Evolutionary conservation across 2,797 vertebrate genomes (phyloP).

Genomic region (Enteromius radiatus): DNA sequence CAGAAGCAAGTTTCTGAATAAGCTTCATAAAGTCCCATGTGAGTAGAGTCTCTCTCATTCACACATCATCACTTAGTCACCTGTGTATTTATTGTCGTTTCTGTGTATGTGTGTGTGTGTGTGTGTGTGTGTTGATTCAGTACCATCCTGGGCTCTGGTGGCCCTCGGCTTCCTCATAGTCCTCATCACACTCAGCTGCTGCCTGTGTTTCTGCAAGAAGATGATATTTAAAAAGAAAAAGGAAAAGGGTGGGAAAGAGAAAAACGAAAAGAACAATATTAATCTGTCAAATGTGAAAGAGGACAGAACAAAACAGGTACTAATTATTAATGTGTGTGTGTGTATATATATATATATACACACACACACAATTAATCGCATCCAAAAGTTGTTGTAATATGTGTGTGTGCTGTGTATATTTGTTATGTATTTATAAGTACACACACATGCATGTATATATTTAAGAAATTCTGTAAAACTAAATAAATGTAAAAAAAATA

Average conservation of each 20-base stretch:
- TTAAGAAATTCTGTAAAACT: no score
- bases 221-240: constrained; percentile 95
- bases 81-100: neutral
- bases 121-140: constrained; percentile 31
- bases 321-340: neutral
- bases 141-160: constrained; percentile 61
- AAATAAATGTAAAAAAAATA: no score
- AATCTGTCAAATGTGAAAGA: constrained; percentile 87
- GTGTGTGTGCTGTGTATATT: no score
- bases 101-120: no score
- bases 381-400: no score
- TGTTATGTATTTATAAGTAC: no score
- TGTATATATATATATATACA: no score
- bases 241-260: constrained; percentile 94
- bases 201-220: constrained; percentile 90
- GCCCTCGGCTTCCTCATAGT: constrained; percentile 34
- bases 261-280: constrained; percentile 82
- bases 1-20: constrained; percentile 73
- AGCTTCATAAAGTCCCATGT: constrained; percentile 71
- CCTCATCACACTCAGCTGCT: constrained; percentile 83
- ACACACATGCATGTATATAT: no score
- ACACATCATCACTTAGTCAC: neutral
- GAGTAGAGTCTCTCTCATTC: constrained; percentile 55
- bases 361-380: no score
- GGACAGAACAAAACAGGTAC: constrained; percentile 80